Percentiles rank a stretch among this genome's conserved stretches.
These are phyloP conservation scores for Leptestheria dahalacensis DNA, from an alignment of 1,140 invertebrate species.

Conservation along the genomic window DNA sequence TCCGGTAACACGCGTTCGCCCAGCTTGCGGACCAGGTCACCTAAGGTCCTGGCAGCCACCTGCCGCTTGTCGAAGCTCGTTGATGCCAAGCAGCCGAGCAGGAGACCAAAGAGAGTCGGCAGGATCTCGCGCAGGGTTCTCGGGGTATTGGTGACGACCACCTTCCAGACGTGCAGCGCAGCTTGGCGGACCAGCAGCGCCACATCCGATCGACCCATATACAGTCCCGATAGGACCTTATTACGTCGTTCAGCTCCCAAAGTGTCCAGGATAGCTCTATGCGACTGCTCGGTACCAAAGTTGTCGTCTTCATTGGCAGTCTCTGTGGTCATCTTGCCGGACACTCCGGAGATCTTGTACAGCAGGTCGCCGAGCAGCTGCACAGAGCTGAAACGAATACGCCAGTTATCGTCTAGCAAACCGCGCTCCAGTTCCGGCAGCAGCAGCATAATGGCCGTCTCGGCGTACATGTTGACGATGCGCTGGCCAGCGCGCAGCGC, in stretches of 20 bases:
- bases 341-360: constrained; percentile 91
- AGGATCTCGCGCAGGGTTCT: constrained; percentile 91
- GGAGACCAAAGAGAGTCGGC: constrained; percentile 77
- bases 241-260: constrained; percentile 80
- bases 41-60: constrained; percentile 80
- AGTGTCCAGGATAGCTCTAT: constrained; percentile 72
- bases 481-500: constrained; percentile 90
- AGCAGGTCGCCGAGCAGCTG: constrained; percentile 91
- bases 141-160: constrained; percentile 90
- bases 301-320: constrained; percentile 97
- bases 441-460: constrained; percentile 82
- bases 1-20: constrained; percentile 94
- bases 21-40: constrained; percentile 91
- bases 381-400: constrained; percentile 91
- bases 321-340: constrained; percentile 97
- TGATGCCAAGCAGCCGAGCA: constrained; percentile 84
- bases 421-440: constrained; percentile 88
- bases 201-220: constrained; percentile 95
- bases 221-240: constrained; percentile 83
- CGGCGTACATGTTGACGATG: constrained; percentile 91
- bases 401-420: constrained; percentile 94
- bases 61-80: constrained; percentile 91
- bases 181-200: constrained; percentile 93
- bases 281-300: constrained; percentile 93
- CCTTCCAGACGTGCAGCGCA: constrained; percentile 94